These are phyloP conservation scores for Gymnothorax javanicus DNA, from an alignment of 2,797 vertebrate genomes.

Conservation along the genomic window DNA sequence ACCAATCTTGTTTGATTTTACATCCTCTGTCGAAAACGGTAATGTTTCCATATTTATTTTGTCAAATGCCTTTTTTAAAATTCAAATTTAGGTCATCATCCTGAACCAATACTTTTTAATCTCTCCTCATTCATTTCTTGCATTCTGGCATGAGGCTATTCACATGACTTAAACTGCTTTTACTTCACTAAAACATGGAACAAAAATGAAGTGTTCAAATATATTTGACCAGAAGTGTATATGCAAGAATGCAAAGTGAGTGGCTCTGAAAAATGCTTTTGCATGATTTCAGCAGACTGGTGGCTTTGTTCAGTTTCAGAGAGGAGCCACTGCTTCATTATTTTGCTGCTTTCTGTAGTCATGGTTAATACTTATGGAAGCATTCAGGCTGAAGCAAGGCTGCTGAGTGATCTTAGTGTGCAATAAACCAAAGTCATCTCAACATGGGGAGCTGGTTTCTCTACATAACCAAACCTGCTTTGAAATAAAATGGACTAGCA, in stretches of 20 bases:
- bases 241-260: neutral
- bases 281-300: neutral
- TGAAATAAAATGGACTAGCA: neutral
- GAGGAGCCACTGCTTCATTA: neutral
- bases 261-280: neutral
- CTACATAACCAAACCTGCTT: neutral
- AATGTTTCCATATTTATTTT: no score
- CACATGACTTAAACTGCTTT: neutral
- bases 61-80: no score
- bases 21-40: no score
- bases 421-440: neutral
- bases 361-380: neutral
- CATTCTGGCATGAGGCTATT: no score
- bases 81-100: no score
- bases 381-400: neutral
- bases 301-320: neutral
- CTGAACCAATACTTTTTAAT: no score
- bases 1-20: no score
- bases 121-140: no score
- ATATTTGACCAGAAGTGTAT: no score
- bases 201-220: no score
- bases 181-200: neutral
- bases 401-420: neutral
- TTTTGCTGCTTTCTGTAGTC: neutral
- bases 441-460: neutral